Conservation (phyloP, 2,888 invertebrate species). For the Cabera pusaria region DNA sequence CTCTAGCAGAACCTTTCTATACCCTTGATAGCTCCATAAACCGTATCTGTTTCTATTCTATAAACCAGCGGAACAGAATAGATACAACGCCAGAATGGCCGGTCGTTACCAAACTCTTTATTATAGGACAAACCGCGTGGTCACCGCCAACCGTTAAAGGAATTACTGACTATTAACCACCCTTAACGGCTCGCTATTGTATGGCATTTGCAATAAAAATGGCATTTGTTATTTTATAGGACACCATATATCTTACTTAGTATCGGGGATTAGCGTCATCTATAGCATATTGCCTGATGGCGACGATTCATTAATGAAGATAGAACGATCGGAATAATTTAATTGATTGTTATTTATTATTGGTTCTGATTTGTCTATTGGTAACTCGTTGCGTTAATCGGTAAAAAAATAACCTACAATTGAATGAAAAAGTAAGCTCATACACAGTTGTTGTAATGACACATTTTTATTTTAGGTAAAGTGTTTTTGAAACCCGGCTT, state of each 20-base stretch:
- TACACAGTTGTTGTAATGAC: no score
- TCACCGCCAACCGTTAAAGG: constrained; percentile 26
- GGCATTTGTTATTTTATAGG: constrained; percentile 62
- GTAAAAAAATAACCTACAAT: no score
- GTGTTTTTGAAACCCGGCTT: no score
- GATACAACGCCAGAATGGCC: constrained; percentile 9
- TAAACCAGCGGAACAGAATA: not conserved
- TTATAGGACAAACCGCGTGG: constrained; percentile 20
- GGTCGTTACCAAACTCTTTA: constrained; percentile 21
- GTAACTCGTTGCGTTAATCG: no score
- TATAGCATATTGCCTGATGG: constrained; percentile 14
- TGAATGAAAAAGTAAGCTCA: no score
- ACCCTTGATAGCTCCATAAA: constrained; percentile 5
- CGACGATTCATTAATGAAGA: constrained; percentile 15
- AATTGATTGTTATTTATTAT: no score
- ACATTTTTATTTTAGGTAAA: no score
- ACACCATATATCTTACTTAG: constrained; percentile 53
- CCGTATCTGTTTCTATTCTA: constrained; percentile 1
- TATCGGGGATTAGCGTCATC: constrained; percentile 34
- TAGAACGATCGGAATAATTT: constrained; percentile 9
- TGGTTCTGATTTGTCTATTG: no score
- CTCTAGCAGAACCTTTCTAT: no score
- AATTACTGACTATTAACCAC: constrained; percentile 34
- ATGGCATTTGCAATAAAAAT: constrained; percentile 59
- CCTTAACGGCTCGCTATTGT: constrained; percentile 52